These are phyloP conservation scores for Gallinago media DNA, from an alignment of 2,113 vertebrate species.

Conservation along the genomic window DNA sequence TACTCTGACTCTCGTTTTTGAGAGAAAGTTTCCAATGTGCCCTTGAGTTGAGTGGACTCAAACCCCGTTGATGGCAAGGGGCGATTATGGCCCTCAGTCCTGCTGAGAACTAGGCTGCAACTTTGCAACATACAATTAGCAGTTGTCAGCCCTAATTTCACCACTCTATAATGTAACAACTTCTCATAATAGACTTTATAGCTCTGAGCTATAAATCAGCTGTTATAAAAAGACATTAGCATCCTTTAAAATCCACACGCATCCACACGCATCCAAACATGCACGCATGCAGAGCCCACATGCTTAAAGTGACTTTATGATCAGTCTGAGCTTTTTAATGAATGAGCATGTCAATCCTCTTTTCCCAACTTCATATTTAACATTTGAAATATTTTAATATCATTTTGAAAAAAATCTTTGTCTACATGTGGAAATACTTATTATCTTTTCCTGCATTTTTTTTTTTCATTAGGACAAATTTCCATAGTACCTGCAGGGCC, in stretches of 20 bases:
- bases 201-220: background rate
- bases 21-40: background rate
- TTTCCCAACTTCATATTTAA: background rate
- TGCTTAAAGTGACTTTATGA: background rate
- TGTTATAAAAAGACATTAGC: background rate
- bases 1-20: background rate
- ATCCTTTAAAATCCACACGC: background rate
- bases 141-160: background rate
- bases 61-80: background rate
- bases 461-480: background rate
- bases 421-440: background rate
- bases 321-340: background rate
- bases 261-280: background rate
- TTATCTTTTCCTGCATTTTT: background rate
- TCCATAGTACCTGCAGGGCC: background rate
- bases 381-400: background rate
- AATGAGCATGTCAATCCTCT: background rate
- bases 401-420: background rate
- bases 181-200: background rate
- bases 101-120: background rate
- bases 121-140: background rate
- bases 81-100: background rate
- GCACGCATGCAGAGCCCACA: background rate
- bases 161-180: fast-evolving
- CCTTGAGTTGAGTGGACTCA: background rate